Evolutionary conservation across 2,113 vertebrate genomes (phyloP).

Genomic region (Coptodon rendalli): DNA sequence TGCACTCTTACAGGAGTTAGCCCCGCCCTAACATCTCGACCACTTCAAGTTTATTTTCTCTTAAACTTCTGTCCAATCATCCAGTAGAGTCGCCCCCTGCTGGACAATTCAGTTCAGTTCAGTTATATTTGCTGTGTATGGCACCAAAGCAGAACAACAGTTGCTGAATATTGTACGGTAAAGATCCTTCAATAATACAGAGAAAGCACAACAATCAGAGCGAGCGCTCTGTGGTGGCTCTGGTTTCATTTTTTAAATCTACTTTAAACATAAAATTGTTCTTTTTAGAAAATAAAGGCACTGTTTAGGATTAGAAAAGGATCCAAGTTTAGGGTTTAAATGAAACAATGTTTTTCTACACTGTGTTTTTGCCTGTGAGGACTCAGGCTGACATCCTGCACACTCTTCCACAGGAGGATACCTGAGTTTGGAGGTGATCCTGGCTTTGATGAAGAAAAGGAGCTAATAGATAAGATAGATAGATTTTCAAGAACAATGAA

Average conservation of each 20-base stretch:
- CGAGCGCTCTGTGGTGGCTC: rapidly evolving
- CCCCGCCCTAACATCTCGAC: background rate
- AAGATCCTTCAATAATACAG: background rate
- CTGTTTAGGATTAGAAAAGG: background rate
- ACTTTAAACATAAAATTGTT: background rate
- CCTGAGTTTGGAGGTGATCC: background rate
- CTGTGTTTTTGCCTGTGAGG: background rate
- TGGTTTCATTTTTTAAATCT: background rate
- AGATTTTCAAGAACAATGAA: background rate
- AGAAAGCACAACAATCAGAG: background rate
- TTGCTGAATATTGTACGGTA: background rate
- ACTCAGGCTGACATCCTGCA: background rate
- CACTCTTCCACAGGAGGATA: background rate
- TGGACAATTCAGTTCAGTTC: background rate
- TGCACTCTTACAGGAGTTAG: background rate
- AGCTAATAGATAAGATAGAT: background rate
- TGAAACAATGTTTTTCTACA: background rate
- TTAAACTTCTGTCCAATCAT: background rate
- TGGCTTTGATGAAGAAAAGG: background rate
- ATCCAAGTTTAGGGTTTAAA: background rate
- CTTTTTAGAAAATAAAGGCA: rapidly evolving
- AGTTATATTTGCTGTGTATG: rapidly evolving
- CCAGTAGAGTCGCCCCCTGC: background rate
- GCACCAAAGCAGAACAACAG: background rate
- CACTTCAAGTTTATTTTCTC: background rate